Evolutionary conservation across 2,113 vertebrate species (phyloP), one percentile per base, ranked within the genome.

Genomic region (Scytalopus superciliaris): DNA sequence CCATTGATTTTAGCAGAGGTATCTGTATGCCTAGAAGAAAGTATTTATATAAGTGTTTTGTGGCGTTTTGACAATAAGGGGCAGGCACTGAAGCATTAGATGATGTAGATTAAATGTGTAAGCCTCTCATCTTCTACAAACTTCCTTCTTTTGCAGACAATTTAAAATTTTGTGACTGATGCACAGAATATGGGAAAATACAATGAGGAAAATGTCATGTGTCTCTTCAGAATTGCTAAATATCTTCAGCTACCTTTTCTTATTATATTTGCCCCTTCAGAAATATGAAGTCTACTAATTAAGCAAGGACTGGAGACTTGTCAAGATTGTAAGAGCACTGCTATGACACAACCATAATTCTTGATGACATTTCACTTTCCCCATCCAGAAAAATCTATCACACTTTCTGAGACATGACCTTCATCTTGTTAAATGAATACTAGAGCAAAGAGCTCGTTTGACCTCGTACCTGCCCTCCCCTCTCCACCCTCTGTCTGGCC

Each of bases 381-480:
- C 76, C 57, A 93, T 94, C 83, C 90, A 92, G 94, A 96, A 96
- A 96, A 96, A 95, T 94, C 90, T 93, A 96, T 97, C 96, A 94
- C 92, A 66, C 76, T 96, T 92, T 88, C 94, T 68, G 83, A 95
- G 94, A 96, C 75, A 83, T 92, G 93, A 96, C 96, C 96, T 96
- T 95, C 94, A 94, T 96, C 94, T 96, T 96, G 92, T 94, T 96
- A 96, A 96, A 95, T 92, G 93, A 96, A 92, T 84, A 72, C 86
- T 84, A 25, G 25, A 84, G 90, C 92, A 95, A 96, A 97, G 88
- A 94, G 94, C 93, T 94, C 86, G 0, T 92, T 96, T 94, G 92
- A 93, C 85, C 96, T 95, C 95, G 84, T 94, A 94, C 94, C 86
- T 95, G 80, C 94, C 92, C 88, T 95, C 90, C 60, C 66, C 76